Conservation (phyloP, 2,113 vertebrate species). For the Ameiurus melas region DNA sequence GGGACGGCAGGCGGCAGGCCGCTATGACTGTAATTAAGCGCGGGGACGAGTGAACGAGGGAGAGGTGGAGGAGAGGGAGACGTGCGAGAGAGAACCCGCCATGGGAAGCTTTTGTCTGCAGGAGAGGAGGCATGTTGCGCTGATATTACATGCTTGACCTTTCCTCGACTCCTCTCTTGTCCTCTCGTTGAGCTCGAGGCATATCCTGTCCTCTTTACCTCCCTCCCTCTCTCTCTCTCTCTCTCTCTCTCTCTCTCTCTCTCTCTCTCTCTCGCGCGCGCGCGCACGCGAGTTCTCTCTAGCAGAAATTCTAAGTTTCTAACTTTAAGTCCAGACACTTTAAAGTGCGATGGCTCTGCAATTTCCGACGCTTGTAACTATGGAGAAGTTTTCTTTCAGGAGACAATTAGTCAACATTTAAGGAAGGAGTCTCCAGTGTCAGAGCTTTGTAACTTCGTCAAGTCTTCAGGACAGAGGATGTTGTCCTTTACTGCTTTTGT, state of each 20-base stretch:
- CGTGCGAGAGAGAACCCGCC: conserved; percentile 33
- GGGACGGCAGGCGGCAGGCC: conserved; percentile 76
- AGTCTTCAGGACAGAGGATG: too few species aligned
- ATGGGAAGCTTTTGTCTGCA: conserved; percentile 69
- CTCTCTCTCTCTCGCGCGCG: too few species aligned
- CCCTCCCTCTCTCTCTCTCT: background rate
- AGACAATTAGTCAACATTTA: background rate
- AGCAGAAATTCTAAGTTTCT: background rate
- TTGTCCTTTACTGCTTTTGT: background rate
- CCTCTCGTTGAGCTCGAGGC: conserved; percentile 14
- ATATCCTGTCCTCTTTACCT: too few species aligned
- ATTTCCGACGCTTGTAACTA: background rate
- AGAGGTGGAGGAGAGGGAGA: conserved; percentile 50
- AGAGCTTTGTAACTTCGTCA: background rate
- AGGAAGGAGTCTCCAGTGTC: background rate
- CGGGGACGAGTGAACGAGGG: conserved; percentile 72
- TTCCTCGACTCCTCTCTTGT: conserved; percentile 48
- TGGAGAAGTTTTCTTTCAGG: background rate
- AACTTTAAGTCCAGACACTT: background rate
- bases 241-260: background rate
- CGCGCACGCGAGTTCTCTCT: background rate
- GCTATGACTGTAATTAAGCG: conserved; percentile 88
- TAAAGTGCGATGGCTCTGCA: background rate
- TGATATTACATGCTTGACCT: conserved; percentile 73
- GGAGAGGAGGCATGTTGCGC: conserved; percentile 63